phyloP scores from a whole-genome alignment of 2,888 invertebrate species.

The Augochlorella aurata region DNA sequence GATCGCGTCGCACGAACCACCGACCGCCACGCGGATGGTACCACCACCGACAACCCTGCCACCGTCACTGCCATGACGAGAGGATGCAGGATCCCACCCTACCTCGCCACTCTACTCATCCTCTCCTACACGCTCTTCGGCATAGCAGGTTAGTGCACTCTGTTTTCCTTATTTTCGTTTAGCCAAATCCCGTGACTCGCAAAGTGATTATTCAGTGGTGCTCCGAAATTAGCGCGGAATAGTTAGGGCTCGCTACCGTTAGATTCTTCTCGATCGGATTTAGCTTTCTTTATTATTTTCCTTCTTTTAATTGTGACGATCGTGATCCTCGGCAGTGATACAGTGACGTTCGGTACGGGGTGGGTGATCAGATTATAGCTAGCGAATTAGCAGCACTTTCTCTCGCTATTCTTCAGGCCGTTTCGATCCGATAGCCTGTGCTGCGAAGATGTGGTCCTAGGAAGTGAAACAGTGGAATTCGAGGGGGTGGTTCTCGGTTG shows the following conservation, averaged over 20 bases:
- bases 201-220: no score
- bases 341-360: no score
- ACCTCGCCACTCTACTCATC: slow-evolving; percentile 80
- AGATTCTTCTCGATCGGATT: no score
- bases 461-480: not conserved
- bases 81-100: slow-evolving; percentile 78
- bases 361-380: no score
- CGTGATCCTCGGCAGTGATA: no score
- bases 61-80: slow-evolving; percentile 72
- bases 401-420: not conserved
- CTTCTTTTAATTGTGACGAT: no score
- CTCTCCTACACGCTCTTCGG: slow-evolving; percentile 80
- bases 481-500: not conserved
- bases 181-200: no score
- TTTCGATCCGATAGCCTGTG: not conserved
- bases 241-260: no score
- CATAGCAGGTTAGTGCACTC: slow-evolving; percentile 78
- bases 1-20: slow-evolving; percentile 42
- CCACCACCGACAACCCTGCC: slow-evolving; percentile 58
- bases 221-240: no score
- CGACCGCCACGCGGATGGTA: slow-evolving; percentile 53
- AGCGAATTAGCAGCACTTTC: not conserved
- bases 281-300: no score
- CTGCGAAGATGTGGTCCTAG: not conserved
- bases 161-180: not conserved